phyloP scores from a whole-genome alignment of 2,888 invertebrate species.

The Drosophila melanosoma region DNA sequence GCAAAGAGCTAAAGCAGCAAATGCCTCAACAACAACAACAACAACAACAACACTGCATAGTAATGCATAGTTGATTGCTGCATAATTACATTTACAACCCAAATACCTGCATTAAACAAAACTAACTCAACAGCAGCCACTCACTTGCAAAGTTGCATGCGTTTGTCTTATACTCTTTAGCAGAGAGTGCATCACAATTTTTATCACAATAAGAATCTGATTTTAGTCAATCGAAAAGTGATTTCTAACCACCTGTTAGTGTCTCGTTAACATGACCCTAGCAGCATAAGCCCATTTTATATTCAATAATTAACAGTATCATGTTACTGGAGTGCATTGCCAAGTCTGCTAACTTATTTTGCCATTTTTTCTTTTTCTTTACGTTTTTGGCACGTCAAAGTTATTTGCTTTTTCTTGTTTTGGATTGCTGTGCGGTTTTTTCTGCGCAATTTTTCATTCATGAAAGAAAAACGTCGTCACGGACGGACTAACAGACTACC shows the following conservation, averaged over 20 bases:
- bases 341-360: conserved; percentile 1
- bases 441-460: conserved; percentile 72
- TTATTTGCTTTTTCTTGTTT: conserved; percentile 29
- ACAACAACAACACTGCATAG: conserved; percentile 38
- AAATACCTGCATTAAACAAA: conserved; percentile 59
- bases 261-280: neutral
- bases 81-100: conserved; percentile 73
- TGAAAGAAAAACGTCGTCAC: conserved; percentile 62
- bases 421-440: conserved; percentile 34
- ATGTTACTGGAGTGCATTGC: conserved; percentile 23
- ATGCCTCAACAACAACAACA: conserved; percentile 40
- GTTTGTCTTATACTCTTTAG: conserved; percentile 27
- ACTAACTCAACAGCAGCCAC: conserved; percentile 40
- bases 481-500: conserved; percentile 54
- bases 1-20: conserved; percentile 20
- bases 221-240: neutral
- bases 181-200: neutral
- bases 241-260: neutral
- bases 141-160: conserved; percentile 20
- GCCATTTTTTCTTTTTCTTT: conserved; percentile 1
- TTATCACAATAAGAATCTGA: neutral
- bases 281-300: neutral
- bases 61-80: conserved; percentile 60
- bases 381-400: conserved; percentile 15
- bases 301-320: conserved; percentile 3